Base-by-base conservation (phyloP, 2,113 vertebrate species). In the Onychorhynchus coronatus region DNA sequence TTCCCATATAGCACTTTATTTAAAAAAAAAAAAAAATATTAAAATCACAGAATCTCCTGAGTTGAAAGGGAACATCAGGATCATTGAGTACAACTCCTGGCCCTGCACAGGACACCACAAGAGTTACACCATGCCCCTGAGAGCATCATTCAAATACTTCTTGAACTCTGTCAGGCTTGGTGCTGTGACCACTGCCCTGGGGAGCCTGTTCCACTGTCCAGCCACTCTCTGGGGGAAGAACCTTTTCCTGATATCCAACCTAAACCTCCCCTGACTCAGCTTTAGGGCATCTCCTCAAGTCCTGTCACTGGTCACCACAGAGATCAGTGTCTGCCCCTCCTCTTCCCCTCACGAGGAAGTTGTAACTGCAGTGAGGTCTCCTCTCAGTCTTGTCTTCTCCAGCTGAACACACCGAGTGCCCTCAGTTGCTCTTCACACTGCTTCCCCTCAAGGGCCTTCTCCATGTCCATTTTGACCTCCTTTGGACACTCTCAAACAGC, bases 381-480 rank as follows among this genome's bases (percentile, higher is more conserved):
- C 27, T 47, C n/a, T 30, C 67, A 30, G 47, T 70, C 25, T 15
- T n/a, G n/a, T n/a, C 56, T 15, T 37, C 61, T 63, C 21, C 23
- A n/a, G 23, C 52, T 56, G 50, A 73, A 73, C 30, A 56, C 8
- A 56, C 55, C 22, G 66, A 65, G 47, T 55, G 28, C 52, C 28
- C 24, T 66, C 50, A 42, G 30, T 12, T 2, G 4, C 9, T n/a
- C 12, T 31, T 17, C 52, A 24, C 6, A 15, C 9, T 12, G 39
- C 24, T 44, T 74, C 25, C 71, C 31, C 41, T 56, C 24, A 53
- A 56, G 41, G 33, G 11, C 13, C 31, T 74, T 44, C 31, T 21
- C 31, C 30, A 56, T 47, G 11, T 23, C 41, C 4, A 16, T 30
- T 1, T 30, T 1, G 0, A 12, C 15, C 52, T 67, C 7, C 31